Evolutionary conservation across 2,113 vertebrate species (phyloP).

Genomic region (Actenoides lindsayi): DNA sequence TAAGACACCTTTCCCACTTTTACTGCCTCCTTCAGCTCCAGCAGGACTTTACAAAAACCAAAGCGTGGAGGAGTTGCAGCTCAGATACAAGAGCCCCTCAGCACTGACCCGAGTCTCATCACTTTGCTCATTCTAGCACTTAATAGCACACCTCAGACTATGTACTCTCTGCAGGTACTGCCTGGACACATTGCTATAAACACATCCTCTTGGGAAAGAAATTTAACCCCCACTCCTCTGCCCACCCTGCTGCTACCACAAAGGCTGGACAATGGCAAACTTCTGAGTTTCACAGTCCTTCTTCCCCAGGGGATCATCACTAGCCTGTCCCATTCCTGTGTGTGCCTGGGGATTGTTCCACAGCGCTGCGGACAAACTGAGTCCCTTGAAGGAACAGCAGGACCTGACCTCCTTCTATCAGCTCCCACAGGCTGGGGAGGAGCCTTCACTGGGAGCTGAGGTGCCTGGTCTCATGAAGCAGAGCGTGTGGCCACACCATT

Average conservation of each 20-base stretch:
- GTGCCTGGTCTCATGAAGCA: neutral
- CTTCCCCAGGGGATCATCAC: neutral
- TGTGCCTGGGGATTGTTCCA: neutral
- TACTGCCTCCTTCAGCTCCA: neutral
- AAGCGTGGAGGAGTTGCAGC: neutral
- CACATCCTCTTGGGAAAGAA: neutral
- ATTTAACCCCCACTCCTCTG: neutral
- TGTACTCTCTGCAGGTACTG: neutral
- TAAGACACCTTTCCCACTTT: neutral
- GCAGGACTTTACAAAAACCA: neutral
- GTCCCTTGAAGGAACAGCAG: neutral
- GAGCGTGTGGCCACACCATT: neutral
- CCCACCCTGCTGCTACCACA: neutral
- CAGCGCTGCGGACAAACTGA: neutral
- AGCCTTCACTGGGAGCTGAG: neutral
- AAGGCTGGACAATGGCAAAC: neutral
- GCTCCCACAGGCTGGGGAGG: neutral
- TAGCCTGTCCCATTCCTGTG: neutral
- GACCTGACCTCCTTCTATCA: neutral
- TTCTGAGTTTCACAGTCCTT: neutral
- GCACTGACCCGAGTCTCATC: neutral
- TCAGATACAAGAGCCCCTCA: neutral
- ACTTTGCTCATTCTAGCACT: neutral
- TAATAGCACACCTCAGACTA: neutral
- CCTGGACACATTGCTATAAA: neutral